Percentiles rank a stretch among this genome's conserved stretches.
Conservation (phyloP, 2,888 invertebrate genomes). For the Creontiades dilutus region DNA sequence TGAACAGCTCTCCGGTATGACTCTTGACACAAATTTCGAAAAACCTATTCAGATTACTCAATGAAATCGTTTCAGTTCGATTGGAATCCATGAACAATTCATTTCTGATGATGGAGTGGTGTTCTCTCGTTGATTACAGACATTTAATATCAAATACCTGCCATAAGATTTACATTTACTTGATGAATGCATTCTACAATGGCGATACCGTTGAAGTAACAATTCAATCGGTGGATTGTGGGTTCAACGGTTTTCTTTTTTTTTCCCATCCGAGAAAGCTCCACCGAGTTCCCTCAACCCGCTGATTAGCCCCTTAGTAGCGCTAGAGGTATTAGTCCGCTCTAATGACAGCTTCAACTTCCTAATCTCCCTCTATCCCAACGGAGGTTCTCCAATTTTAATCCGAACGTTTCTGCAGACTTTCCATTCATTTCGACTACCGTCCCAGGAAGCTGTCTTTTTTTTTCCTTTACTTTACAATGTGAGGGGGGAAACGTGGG, state of each 20-base stretch:
- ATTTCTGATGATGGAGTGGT: no score
- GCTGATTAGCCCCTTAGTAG: conserved; percentile 50
- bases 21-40: no score
- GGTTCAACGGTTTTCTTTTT: neutral
- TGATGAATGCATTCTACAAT: neutral
- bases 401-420: conserved; percentile 27
- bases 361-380: conserved; percentile 30
- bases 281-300: conserved; percentile 5
- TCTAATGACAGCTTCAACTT: conserved; percentile 52
- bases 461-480: neutral
- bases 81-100: no score
- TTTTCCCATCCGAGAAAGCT: neutral
- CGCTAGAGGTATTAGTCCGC: conserved; percentile 54
- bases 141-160: no score
- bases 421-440: conserved; percentile 17
- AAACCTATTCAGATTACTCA: no score
- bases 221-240: neutral
- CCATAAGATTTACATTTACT: no score
- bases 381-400: neutral
- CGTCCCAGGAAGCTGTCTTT: neutral
- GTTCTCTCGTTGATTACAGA: no score
- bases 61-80: no score
- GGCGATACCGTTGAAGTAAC: neutral
- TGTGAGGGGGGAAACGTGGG: neutral
- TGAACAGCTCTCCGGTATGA: no score